Evolutionary conservation across 1,140 invertebrate genomes (phyloP).

Genomic region (Amyelois transitella): DNA sequence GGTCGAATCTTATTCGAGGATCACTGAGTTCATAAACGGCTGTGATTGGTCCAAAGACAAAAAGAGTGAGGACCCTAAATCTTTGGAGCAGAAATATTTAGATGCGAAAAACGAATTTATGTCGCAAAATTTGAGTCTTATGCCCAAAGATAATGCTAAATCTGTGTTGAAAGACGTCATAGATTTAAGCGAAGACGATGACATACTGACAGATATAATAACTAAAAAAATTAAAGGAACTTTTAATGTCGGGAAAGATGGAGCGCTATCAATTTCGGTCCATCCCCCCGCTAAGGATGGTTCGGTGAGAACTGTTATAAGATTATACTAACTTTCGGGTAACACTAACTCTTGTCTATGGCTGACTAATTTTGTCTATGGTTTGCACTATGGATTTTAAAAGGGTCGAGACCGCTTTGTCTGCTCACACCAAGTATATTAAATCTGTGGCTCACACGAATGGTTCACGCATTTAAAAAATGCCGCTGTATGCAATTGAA

Average conservation of each 20-base stretch:
- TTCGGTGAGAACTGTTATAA: slow-evolving; percentile 33
- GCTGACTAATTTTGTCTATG: slow-evolving; percentile 1
- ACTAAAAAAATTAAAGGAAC: slow-evolving; percentile 51
- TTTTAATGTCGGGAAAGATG: slow-evolving; percentile 58
- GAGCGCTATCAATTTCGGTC: slow-evolving; percentile 60
- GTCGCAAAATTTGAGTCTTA: slow-evolving; percentile 63
- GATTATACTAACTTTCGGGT: slow-evolving; percentile 25
- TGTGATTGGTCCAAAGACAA: slow-evolving; percentile 66
- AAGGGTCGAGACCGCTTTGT: neutral
- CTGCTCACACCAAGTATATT: neutral
- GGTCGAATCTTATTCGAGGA: slow-evolving; percentile 65
- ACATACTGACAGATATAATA: slow-evolving; percentile 48
- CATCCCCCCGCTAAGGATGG: slow-evolving; percentile 51
- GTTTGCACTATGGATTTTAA: neutral
- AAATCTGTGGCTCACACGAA: too few species aligned
- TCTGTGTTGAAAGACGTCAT: slow-evolving; percentile 59
- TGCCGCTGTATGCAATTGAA: neutral
- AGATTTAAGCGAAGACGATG: slow-evolving; percentile 63
- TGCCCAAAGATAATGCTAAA: slow-evolving; percentile 58
- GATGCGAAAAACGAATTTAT: slow-evolving; percentile 72
- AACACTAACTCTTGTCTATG: slow-evolving; percentile 1
- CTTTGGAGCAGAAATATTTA: slow-evolving; percentile 65
- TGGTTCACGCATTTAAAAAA: neutral
- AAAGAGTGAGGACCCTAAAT: slow-evolving; percentile 49
- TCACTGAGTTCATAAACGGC: slow-evolving; percentile 68